Conservation (phyloP, 1,140 invertebrate genomes). For the Akabosia matsudoensis region DNA sequence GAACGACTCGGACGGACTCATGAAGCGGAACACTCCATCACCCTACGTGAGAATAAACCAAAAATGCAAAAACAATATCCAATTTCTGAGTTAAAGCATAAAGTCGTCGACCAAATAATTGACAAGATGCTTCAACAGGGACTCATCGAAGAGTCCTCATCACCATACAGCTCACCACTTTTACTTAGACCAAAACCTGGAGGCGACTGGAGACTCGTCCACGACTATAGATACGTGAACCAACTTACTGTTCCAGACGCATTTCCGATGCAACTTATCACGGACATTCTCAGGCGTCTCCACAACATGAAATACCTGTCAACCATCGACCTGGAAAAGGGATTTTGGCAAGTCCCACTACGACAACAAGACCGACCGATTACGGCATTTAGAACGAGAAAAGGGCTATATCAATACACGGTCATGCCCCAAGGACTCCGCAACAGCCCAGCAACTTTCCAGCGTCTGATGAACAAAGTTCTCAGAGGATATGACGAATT, state of each 20-base stretch:
- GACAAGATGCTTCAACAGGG: conserved; percentile 27
- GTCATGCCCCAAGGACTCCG: conserved; percentile 51
- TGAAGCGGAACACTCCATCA: background rate
- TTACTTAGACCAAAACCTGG: conserved; percentile 12
- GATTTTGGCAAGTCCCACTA: conserved; percentile 48
- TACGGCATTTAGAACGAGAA: conserved; percentile 53
- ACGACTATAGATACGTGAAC: conserved; percentile 31
- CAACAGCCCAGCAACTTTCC: conserved; percentile 51
- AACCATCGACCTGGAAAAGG: conserved; percentile 29
- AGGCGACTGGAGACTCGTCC: background rate
- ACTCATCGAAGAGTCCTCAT: conserved; percentile 21
- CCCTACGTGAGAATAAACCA: background rate
- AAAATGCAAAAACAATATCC: conserved; percentile 1
- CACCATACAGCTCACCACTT: conserved; percentile 25
- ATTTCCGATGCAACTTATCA: conserved; percentile 26
- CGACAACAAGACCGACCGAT: conserved; percentile 46
- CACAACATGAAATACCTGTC: background rate
- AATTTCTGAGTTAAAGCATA: background rate
- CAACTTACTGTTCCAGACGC: background rate
- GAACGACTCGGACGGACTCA: background rate
- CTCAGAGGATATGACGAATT: conserved; percentile 35
- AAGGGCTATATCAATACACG: conserved; percentile 50
- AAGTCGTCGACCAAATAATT: background rate
- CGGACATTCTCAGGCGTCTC: background rate
- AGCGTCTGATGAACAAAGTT: conserved; percentile 50